Evolutionary conservation across 2,797 vertebrate species (phyloP).

Genomic region (Enteromius afrohamiltoni): DNA sequence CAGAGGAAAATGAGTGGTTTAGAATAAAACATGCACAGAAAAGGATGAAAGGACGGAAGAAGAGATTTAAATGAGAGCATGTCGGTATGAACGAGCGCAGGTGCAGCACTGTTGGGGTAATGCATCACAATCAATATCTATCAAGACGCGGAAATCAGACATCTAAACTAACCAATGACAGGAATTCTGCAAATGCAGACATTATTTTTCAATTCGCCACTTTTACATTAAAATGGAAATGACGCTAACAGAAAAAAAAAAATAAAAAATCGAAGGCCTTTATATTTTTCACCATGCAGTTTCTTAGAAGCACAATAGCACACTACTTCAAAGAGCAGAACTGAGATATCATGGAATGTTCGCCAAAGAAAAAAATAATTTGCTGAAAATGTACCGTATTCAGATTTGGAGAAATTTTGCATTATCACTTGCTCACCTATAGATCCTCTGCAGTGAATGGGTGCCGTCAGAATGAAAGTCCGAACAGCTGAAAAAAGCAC

Average conservation of each 20-base stretch:
- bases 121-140: conserved; percentile 27
- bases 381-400: neutral
- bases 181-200: neutral
- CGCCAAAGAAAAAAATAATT: neutral
- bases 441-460: neutral
- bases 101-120: conserved; percentile 8
- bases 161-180: neutral
- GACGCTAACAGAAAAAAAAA: neutral
- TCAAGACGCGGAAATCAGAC: conserved; percentile 1
- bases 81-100: neutral
- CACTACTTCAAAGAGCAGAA: neutral
- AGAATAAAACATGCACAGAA: neutral
- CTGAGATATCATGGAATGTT: neutral
- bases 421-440: neutral
- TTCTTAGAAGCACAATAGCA: neutral
- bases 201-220: neutral
- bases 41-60: neutral
- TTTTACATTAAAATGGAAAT: neutral
- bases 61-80: neutral
- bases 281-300: neutral
- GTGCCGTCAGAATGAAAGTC: neutral
- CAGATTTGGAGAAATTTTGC: neutral
- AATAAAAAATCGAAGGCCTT: neutral
- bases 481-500: neutral
- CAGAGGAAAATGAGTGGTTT: conserved; percentile 25